Conservation (phyloP, 2,888 invertebrate genomes). For the Xanthorhoe designata region DNA sequence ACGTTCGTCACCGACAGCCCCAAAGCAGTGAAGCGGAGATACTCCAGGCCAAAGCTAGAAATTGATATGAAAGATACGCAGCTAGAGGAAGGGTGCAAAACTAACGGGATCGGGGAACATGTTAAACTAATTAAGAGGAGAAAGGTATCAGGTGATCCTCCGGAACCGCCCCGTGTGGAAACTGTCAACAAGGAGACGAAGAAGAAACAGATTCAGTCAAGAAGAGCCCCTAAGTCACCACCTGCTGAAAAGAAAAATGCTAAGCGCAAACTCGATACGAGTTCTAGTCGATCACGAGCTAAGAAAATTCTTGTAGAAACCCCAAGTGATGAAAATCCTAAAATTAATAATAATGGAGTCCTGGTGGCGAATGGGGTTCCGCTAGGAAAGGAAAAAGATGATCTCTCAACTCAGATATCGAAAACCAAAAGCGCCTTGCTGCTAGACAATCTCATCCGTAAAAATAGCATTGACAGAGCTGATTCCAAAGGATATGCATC, state of each 20-base stretch:
- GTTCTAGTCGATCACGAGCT: slow-evolving; percentile 54
- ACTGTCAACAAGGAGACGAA: slow-evolving; percentile 68
- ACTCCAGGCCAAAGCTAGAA: slow-evolving; percentile 78
- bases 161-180: slow-evolving; percentile 60
- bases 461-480: slow-evolving; percentile 85
- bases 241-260: slow-evolving; percentile 71
- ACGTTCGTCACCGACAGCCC: slow-evolving; percentile 60
- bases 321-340: slow-evolving; percentile 64
- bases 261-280: slow-evolving; percentile 75
- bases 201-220: slow-evolving; percentile 63
- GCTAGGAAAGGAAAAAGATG: slow-evolving; percentile 55
- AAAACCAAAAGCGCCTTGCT: slow-evolving; percentile 80
- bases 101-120: slow-evolving; percentile 83
- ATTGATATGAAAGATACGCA: slow-evolving; percentile 81
- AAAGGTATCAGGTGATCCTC: slow-evolving; percentile 78
- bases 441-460: slow-evolving; percentile 84
- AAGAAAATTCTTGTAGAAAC: slow-evolving; percentile 68
- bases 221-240: slow-evolving; percentile 63
- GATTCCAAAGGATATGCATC: slow-evolving; percentile 70
- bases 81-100: slow-evolving; percentile 75
- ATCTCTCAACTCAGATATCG: slow-evolving; percentile 60
- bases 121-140: slow-evolving; percentile 83
- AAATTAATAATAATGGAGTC: slow-evolving; percentile 31
- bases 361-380: slow-evolving; percentile 45
- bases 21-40: slow-evolving; percentile 75